Percentiles rank a stretch among this genome's conserved stretches.
Evolutionary conservation across 2,113 vertebrate species (phyloP).

Genomic region (Notechis scutatus): DNA sequence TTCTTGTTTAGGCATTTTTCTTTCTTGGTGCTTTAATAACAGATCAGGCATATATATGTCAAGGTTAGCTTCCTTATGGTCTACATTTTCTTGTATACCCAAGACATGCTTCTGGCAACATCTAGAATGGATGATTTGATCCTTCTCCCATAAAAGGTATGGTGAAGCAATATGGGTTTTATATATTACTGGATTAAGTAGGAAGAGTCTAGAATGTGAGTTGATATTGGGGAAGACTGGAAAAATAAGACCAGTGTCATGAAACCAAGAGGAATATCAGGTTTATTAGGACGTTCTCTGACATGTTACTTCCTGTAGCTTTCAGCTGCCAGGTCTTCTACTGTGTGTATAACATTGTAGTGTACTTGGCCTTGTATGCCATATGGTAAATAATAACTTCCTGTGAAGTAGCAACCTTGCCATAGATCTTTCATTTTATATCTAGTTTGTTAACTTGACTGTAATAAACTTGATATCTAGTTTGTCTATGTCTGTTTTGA

Average conservation of each 20-base stretch:
- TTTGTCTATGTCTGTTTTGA: not conserved
- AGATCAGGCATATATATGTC: not conserved
- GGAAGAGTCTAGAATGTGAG: not conserved
- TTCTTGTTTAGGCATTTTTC: not conserved
- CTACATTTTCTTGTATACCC: not conserved
- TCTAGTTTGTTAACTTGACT: not conserved
- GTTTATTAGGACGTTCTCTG: not conserved
- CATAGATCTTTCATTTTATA: not conserved
- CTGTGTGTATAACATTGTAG: not conserved
- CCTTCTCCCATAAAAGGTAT: not conserved
- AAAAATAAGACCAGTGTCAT: not conserved
- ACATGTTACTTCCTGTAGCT: not conserved
- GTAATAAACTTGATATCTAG: not conserved
- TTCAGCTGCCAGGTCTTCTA: not conserved
- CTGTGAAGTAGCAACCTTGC: not conserved
- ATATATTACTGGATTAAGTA: not conserved
- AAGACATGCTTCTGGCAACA: not conserved
- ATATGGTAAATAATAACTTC: not conserved
- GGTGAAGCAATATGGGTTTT: not conserved
- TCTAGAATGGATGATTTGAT: not conserved
- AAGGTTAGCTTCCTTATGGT: not conserved
- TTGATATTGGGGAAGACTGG: not conserved
- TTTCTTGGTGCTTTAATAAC: not conserved
- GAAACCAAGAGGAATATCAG: not conserved
- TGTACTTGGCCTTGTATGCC: not conserved